phyloP scores from a whole-genome alignment of 2,113 vertebrate species.

The Oxyruncus cristatus region DNA sequence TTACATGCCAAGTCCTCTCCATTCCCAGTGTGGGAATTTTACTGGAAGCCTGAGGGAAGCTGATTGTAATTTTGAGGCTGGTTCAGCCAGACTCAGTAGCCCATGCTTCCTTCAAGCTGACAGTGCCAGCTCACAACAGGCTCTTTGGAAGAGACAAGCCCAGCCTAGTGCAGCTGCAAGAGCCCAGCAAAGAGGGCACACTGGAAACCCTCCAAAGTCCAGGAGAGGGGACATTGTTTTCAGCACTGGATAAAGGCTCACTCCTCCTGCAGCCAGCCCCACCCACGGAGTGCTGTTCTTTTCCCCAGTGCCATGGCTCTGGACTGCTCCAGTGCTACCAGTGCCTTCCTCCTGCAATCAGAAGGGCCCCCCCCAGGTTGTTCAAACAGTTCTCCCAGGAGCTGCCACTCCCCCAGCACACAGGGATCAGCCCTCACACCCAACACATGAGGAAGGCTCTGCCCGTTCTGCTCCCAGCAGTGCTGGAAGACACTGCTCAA shows the following conservation, averaged over 20 bases:
- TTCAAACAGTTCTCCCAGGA: not conserved
- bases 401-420: not conserved
- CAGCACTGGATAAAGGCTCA: not conserved
- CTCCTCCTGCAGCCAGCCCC: not conserved
- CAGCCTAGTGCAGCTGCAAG: not conserved
- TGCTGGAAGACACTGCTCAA: not conserved
- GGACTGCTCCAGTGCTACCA: accelerated
- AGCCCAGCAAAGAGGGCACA: not conserved
- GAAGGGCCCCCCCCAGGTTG: not conserved
- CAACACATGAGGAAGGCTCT: not conserved
- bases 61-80: not conserved
- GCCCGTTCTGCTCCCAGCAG: not conserved
- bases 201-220: not conserved
- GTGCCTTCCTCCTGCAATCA: not conserved
- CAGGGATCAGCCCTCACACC: not conserved
- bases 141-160: not conserved
- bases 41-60: not conserved
- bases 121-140: not conserved
- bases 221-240: not conserved
- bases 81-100: not conserved
- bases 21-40: not conserved
- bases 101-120: not conserved
- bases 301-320: not conserved
- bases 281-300: not conserved
- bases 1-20: not conserved